These are phyloP conservation scores for Semaprochilodus insignis DNA, from an alignment of 2,797 vertebrate genomes.

Conservation along the genomic window DNA sequence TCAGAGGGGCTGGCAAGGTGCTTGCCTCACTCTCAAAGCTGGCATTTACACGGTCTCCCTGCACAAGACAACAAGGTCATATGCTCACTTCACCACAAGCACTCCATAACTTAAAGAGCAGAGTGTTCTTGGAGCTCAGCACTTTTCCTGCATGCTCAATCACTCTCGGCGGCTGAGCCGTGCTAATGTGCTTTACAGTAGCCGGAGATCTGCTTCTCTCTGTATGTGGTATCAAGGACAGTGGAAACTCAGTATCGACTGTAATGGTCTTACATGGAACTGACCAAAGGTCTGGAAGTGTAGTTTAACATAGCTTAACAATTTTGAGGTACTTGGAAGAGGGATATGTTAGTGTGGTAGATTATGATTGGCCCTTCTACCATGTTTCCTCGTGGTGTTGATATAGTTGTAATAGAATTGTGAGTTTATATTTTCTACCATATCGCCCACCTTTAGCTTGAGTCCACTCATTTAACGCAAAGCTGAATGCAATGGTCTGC, in stretches of 20 bases:
- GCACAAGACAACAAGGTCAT: slow-evolving; percentile 65
- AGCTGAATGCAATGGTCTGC: neutral
- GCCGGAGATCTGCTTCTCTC: slow-evolving; percentile 20
- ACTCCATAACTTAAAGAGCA: slow-evolving; percentile 59
- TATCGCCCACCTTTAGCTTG: neutral
- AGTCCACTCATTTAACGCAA: neutral
- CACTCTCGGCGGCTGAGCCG: slow-evolving; percentile 27
- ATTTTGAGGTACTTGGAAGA: neutral
- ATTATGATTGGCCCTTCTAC: neutral
- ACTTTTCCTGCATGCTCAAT: slow-evolving; percentile 53
- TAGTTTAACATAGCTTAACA: neutral
- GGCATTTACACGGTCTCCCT: slow-evolving; percentile 51
- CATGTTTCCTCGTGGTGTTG: too few relatives aligned
- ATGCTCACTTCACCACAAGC: slow-evolving; percentile 44
- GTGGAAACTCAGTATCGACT: neutral
- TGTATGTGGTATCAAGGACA: slow-evolving; percentile 2
- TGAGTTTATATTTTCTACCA: neutral
- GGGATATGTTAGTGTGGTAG: neutral
- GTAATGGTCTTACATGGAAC: slow-evolving; percentile 21
- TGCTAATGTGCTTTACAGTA: slow-evolving; percentile 11
- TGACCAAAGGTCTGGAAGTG: slow-evolving; percentile 19
- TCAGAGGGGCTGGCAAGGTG: slow-evolving; percentile 56
- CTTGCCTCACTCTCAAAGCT: slow-evolving; percentile 51
- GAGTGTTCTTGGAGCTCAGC: slow-evolving; percentile 61
- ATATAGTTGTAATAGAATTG: neutral